Percentiles rank a stretch among this genome's conserved stretches.
These are phyloP conservation scores for Plotosus lineatus DNA, from an alignment of 2,113 vertebrate species.

Conservation along the genomic window DNA sequence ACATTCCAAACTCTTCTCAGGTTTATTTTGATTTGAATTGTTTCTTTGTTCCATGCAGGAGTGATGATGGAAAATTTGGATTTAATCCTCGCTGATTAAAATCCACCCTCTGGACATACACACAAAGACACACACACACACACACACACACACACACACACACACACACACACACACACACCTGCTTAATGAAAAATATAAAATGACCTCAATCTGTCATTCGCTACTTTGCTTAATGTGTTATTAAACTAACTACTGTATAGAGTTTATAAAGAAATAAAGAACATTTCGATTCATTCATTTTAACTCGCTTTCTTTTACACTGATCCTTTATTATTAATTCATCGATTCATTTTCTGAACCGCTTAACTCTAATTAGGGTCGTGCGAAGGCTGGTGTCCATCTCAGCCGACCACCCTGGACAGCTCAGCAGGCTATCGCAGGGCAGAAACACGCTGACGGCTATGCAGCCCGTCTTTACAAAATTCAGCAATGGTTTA, in stretches of 20 bases:
- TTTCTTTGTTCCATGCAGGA: conserved; percentile 11
- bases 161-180: conserved; percentile 10
- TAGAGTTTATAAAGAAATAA: too few species aligned
- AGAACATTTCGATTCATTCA: too few species aligned
- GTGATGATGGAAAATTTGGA: conserved; percentile 38
- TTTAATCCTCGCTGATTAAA: conserved; percentile 45
- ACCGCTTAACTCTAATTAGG: too few species aligned
- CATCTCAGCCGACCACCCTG: too few species aligned
- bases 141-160: conserved; percentile 25
- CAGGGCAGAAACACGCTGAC: too few species aligned
- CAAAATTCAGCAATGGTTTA: too few species aligned
- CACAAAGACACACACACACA: conserved; percentile 9
- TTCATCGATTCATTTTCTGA: too few species aligned
- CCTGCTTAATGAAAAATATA: conserved; percentile 47
- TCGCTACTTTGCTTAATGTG: conserved; percentile 55
- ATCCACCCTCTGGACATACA: conserved; percentile 38
- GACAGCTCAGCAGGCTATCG: too few species aligned
- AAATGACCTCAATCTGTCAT: conserved; percentile 46
- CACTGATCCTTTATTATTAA: neutral
- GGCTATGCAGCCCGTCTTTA: too few species aligned
- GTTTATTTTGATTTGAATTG: neutral
- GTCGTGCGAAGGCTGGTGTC: too few species aligned
- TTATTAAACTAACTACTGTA: conserved; percentile 51
- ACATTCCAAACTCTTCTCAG: too few species aligned
- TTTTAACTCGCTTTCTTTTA: neutral